These are phyloP conservation scores for Spatula clypeata DNA, from an alignment of 2,797 vertebrate species.

Conservation along the genomic window DNA sequence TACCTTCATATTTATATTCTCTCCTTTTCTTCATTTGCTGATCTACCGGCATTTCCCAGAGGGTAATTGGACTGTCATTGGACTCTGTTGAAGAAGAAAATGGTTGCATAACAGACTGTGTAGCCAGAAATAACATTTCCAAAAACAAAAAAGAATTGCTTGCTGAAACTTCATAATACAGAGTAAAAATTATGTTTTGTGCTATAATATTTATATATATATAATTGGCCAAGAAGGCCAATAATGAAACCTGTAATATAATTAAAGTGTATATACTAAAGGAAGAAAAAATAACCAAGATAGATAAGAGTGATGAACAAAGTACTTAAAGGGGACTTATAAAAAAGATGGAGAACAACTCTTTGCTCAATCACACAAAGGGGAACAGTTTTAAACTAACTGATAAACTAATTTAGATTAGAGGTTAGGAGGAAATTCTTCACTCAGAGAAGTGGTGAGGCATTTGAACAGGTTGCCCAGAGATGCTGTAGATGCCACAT, in stretches of 20 bases:
- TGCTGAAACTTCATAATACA: background rate
- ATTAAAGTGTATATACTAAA: background rate
- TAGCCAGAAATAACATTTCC: background rate
- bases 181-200: background rate
- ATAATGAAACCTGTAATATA: background rate
- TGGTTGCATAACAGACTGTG: background rate
- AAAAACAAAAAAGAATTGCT: background rate
- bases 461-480: too few species aligned
- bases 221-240: background rate
- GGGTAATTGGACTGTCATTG: background rate
- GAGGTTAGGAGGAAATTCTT: too few species aligned
- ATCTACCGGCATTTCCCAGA: background rate
- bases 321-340: background rate
- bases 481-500: too few species aligned
- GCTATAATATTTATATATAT: background rate
- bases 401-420: too few species aligned
- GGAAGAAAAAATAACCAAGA: background rate
- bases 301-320: background rate
- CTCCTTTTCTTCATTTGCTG: background rate
- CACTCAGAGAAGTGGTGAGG: too few species aligned
- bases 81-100: background rate
- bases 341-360: too few species aligned
- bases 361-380: too few species aligned
- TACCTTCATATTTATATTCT: constrained; percentile 33
- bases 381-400: too few species aligned